Conservation (phyloP, 2,113 vertebrate genomes). For the Alaudala cheleensis region DNA sequence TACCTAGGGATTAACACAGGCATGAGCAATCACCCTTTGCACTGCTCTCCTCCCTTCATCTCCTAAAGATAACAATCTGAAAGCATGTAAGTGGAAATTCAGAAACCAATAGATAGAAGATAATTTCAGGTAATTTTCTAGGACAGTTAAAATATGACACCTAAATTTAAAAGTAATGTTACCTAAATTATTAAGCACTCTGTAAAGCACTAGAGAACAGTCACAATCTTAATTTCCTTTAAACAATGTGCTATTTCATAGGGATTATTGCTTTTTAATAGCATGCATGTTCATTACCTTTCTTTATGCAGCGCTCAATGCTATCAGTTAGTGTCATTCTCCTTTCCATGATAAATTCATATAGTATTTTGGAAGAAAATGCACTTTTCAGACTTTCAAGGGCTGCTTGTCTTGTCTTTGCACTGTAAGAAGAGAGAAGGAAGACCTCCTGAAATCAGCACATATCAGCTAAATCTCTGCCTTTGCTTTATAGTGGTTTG, state of each 20-base stretch:
- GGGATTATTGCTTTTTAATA: neutral
- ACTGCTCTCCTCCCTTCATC: neutral
- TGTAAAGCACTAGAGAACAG: neutral
- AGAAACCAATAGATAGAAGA: neutral
- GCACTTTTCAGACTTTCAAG: slow-evolving; percentile 91
- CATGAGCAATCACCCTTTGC: neutral
- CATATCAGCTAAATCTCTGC: neutral
- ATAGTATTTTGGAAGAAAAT: slow-evolving; percentile 91
- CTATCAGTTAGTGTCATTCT: slow-evolving; percentile 96
- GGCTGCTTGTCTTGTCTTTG: slow-evolving; percentile 92
- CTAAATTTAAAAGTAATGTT: neutral
- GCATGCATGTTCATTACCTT: slow-evolving; percentile 78
- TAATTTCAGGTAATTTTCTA: neutral
- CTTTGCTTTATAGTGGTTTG: neutral
- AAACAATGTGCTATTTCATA: neutral
- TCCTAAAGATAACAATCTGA: neutral
- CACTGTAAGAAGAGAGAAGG: slow-evolving; percentile 74
- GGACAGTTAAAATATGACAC: neutral
- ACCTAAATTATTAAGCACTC: neutral
- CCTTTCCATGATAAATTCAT: slow-evolving; percentile 92
- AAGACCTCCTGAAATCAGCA: neutral
- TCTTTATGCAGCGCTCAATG: slow-evolving; percentile 96
- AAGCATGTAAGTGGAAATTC: neutral
- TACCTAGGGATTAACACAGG: slow-evolving; percentile 74
- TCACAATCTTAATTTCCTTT: neutral